Evolutionary conservation across 2,888 invertebrate species (phyloP).

Genomic region (Sicus ferrugineus): DNA sequence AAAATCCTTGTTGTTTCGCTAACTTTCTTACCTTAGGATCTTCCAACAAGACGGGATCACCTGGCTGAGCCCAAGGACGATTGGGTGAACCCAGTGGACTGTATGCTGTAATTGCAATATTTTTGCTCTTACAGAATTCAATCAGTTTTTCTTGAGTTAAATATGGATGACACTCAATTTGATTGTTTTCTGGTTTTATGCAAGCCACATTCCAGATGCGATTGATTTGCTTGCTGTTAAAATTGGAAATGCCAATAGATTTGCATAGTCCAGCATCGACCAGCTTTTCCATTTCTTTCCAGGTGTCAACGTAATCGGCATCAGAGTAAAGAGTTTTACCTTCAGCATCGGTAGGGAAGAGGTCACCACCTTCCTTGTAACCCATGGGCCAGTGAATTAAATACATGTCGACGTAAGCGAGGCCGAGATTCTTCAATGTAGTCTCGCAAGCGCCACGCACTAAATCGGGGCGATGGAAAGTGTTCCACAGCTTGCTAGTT

Average conservation of each 20-base stretch:
- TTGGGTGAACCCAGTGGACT: conserved; percentile 85
- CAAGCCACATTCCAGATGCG: conserved; percentile 70
- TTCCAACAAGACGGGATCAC: conserved; percentile 74
- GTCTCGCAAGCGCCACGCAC: conserved; percentile 74
- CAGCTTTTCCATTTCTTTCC: conserved; percentile 78
- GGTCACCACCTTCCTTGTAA: conserved; percentile 76
- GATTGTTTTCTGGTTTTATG: conserved; percentile 72
- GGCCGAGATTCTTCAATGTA: conserved; percentile 74
- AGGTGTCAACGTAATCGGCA: conserved; percentile 77
- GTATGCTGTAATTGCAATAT: conserved; percentile 79
- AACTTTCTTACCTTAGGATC: conserved; percentile 70
- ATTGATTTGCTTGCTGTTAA: conserved; percentile 77
- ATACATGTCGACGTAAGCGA: conserved; percentile 86
- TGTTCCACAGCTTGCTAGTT: conserved; percentile 88
- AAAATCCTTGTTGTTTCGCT: neutral
- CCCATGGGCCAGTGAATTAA: conserved; percentile 92
- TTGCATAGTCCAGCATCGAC: conserved; percentile 73
- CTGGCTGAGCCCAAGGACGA: conserved; percentile 80
- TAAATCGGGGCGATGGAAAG: conserved; percentile 79
- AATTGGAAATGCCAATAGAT: conserved; percentile 78
- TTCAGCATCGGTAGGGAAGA: conserved; percentile 69
- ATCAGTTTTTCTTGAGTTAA: conserved; percentile 75
- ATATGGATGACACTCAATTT: conserved; percentile 82
- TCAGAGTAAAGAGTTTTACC: conserved; percentile 71
- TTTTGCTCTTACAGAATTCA: conserved; percentile 73